phyloP scores from a whole-genome alignment of 2,797 vertebrate species.

The Echiichthys vipera region DNA sequence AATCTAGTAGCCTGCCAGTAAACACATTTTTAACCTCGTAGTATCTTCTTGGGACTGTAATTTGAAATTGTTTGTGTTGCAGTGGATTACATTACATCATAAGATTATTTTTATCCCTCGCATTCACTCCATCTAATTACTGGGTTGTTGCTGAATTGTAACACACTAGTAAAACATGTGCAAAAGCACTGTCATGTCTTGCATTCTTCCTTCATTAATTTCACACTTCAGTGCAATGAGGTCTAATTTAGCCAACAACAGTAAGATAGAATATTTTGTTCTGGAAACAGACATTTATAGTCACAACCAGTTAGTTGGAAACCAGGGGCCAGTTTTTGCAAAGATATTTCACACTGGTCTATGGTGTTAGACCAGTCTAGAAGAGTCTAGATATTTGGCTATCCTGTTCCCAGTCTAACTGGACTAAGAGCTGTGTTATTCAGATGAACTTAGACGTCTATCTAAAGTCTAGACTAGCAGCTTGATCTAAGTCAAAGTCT shows the following conservation, averaged over 20 bases:
- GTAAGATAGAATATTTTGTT: not conserved
- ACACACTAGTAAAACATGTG: not conserved
- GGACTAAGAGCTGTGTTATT: no score
- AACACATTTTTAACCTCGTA: not conserved
- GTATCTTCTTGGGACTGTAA: slow-evolving; percentile 18
- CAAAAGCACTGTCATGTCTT: not conserved
- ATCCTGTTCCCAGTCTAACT: no score
- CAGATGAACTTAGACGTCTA: no score
- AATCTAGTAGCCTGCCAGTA: not conserved
- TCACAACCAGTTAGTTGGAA: not conserved
- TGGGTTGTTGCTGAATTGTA: slow-evolving; percentile 10
- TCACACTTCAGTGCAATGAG: not conserved
- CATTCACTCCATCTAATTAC: not conserved
- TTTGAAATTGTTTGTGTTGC: slow-evolving; percentile 16
- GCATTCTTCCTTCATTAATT: not conserved
- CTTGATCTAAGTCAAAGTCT: no score
- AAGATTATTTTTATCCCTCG: slow-evolving; percentile 29
- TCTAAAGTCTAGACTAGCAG: no score
- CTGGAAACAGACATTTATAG: not conserved
- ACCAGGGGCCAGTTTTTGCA: no score
- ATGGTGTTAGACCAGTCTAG: no score
- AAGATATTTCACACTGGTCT: no score
- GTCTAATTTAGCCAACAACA: not conserved
- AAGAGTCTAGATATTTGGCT: no score
- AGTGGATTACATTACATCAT: slow-evolving; percentile 42